Evolutionary conservation across 2,888 invertebrate genomes (phyloP).

Genomic region (Aethes cnicana): DNA sequence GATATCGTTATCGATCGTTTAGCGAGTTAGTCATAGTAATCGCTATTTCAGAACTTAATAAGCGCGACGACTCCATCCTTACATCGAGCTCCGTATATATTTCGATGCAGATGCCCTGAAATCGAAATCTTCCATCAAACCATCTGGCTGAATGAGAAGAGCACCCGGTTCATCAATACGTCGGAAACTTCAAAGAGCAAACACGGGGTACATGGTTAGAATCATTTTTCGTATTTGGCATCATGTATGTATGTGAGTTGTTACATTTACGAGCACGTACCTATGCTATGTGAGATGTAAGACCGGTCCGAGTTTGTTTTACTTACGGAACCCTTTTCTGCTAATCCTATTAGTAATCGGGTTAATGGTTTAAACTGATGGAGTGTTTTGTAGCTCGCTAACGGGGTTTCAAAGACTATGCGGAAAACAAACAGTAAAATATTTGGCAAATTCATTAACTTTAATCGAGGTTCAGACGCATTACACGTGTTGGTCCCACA

Average conservation of each 20-base stretch:
- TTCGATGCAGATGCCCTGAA: background rate
- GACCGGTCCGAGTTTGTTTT: no score
- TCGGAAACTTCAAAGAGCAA: no score
- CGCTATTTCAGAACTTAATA: conserved; percentile 39
- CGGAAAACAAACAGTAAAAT: conserved; percentile 13
- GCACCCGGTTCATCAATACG: no score
- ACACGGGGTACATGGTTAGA: no score
- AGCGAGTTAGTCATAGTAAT: conserved; percentile 39
- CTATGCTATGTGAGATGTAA: no score
- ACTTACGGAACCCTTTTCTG: conserved; percentile 38
- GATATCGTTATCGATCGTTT: conserved; percentile 36
- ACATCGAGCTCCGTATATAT: background rate
- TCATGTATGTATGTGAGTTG: no score
- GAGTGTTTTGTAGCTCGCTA: conserved; percentile 41
- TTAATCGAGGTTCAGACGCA: no score
- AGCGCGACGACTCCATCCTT: background rate
- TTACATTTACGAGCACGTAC: no score
- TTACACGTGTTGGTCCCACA: no score
- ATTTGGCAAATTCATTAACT: conserved; percentile 15
- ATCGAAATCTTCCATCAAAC: no score
- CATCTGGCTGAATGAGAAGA: no score
- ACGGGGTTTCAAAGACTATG: conserved; percentile 40
- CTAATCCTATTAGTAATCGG: conserved; percentile 61
- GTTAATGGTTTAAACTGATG: conserved; percentile 54
- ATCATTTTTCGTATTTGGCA: no score